Percentiles rank a stretch among this genome's conserved stretches.
phyloP scores from a whole-genome alignment of 1,140 invertebrate genomes.

The Bombus huntii region DNA sequence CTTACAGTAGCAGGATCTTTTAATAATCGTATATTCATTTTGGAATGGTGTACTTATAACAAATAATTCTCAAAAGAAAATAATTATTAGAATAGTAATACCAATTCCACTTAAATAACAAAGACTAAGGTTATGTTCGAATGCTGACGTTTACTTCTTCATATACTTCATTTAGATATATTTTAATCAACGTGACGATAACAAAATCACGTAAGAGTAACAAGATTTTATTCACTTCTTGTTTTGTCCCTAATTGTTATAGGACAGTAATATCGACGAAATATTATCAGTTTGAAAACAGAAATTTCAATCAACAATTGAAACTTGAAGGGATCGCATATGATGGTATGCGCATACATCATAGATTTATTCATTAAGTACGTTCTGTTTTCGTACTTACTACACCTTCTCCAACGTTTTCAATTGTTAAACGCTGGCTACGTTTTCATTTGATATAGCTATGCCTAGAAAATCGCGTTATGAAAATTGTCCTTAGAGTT shows the following conservation, averaged over 20 bases:
- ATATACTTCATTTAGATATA: not conserved
- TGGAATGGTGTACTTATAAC: not conserved
- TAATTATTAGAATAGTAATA: not conserved
- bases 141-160: conserved; percentile 20
- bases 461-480: not conserved
- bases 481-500: conserved; percentile 9
- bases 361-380: not conserved
- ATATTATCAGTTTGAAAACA: conserved; percentile 12
- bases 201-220: not conserved
- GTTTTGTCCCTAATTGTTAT: not conserved
- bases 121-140: conserved; percentile 24
- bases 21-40: conserved; percentile 81
- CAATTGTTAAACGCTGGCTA: not conserved
- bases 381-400: conserved; percentile 16
- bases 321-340: conserved; percentile 5
- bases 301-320: conserved; percentile 41
- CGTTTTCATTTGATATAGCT: too few species aligned
- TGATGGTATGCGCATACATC: not conserved
- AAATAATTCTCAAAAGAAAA: not conserved
- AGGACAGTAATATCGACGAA: not conserved
- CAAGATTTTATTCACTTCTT: not conserved
- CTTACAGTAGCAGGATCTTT: conserved; percentile 88
- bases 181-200: not conserved
- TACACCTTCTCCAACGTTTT: conserved; percentile 3
- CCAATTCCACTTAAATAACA: not conserved